Conservation (phyloP, 2,888 invertebrate species). For the Romanomermis culicivorax region DNA sequence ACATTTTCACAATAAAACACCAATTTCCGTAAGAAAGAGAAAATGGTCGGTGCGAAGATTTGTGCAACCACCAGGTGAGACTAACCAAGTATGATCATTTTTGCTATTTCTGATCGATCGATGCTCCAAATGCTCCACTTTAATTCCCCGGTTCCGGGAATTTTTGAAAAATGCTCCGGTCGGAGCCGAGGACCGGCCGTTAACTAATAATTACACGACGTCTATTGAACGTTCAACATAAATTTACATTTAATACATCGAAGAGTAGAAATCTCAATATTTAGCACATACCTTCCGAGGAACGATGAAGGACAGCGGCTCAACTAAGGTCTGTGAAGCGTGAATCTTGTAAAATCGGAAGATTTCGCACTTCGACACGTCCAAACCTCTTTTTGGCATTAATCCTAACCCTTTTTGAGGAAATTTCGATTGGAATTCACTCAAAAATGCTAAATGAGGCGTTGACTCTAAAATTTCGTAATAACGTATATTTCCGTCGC, state of each 20-base stretch:
- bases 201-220: background rate
- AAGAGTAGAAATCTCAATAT: no score
- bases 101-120: no score
- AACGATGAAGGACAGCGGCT: slow-evolving; percentile 90
- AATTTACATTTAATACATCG: no score
- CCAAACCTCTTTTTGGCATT: slow-evolving; percentile 94
- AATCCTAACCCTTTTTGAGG: slow-evolving; percentile 68
- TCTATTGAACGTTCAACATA: no score
- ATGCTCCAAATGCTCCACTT: no score
- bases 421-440: slow-evolving; percentile 88
- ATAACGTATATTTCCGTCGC: slow-evolving; percentile 87
- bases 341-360: slow-evolving; percentile 82
- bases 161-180: background rate
- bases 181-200: background rate
- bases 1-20: no score
- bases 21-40: no score
- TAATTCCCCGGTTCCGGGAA: no score
- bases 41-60: no score
- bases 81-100: no score
- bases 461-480: slow-evolving; percentile 78
- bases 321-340: slow-evolving; percentile 43
- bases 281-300: slow-evolving; percentile 66
- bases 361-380: slow-evolving; percentile 80
- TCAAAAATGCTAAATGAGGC: slow-evolving; percentile 85
- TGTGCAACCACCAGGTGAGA: no score